Conservation (phyloP, 2,113 vertebrate genomes). For the Corvus hawaiiensis region DNA sequence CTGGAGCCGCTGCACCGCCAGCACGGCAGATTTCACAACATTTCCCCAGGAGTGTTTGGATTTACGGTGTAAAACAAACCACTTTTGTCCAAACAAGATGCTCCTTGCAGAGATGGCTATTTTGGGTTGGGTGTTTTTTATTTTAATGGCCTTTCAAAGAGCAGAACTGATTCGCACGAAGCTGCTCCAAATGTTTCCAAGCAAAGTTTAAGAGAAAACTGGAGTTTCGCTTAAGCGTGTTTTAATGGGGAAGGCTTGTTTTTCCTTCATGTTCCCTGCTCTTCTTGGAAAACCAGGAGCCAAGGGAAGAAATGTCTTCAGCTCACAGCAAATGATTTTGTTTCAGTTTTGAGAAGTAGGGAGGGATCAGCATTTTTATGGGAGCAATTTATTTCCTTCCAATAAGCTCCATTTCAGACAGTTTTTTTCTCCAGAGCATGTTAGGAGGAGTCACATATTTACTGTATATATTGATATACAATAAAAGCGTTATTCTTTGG, state of each 20-base stretch:
- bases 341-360: not conserved
- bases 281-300: constrained; percentile 17
- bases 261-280: constrained; percentile 17
- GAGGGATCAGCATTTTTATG: constrained; percentile 32
- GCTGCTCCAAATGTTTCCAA: constrained; percentile 10
- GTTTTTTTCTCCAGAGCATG: not conserved
- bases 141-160: constrained; percentile 12
- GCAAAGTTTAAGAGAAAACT: constrained; percentile 47
- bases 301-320: constrained; percentile 1
- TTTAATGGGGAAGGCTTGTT: constrained; percentile 38
- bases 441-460: not conserved
- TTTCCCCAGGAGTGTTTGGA: not conserved
- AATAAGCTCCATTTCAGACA: constrained; percentile 3
- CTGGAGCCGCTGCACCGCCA: not conserved
- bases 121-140: not conserved
- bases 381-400: not conserved
- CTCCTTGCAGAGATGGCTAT: not conserved
- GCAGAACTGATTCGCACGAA: not conserved
- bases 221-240: not conserved
- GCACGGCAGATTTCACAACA: fast-evolving
- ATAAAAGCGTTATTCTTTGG: not conserved
- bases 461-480: not conserved
- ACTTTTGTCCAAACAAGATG: not conserved
- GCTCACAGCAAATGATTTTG: not conserved
- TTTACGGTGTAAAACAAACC: not conserved